Percentiles rank a stretch among this genome's conserved stretches.
phyloP scores from a whole-genome alignment of 1,140 invertebrate genomes.

The Panagrolaimus sp. region DNA sequence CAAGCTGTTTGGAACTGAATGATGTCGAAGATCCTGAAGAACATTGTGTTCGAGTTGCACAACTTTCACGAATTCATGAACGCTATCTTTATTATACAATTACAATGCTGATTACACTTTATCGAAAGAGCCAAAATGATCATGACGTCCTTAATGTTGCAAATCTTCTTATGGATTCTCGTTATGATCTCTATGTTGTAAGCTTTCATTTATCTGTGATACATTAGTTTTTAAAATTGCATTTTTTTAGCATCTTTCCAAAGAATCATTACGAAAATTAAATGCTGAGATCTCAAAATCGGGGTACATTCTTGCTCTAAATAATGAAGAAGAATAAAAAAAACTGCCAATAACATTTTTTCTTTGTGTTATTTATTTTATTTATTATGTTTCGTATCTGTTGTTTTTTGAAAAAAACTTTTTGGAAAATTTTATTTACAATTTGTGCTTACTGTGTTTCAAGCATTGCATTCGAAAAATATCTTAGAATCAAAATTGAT shows the following conservation, averaged over 20 bases:
- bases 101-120: background rate
- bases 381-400: too few relatives aligned
- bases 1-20: background rate
- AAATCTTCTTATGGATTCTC: background rate
- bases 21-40: background rate
- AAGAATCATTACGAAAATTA: background rate
- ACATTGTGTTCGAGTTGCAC: background rate
- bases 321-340: background rate
- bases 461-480: too few relatives aligned
- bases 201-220: too few relatives aligned
- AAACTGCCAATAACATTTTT: too few relatives aligned
- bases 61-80: background rate
- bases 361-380: too few relatives aligned
- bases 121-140: background rate
- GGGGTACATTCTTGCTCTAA: background rate
- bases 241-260: background rate
- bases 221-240: too few relatives aligned
- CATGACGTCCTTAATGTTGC: background rate
- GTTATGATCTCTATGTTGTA: background rate
- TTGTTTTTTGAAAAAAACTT: too few relatives aligned
- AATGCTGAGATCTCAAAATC: background rate
- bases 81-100: constrained; percentile 7
- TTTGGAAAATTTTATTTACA: too few relatives aligned
- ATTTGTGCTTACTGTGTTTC: too few relatives aligned
- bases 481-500: too few relatives aligned